Conservation (phyloP, 2,113 vertebrate species). For the Sinocyclocheilus rhinocerous region DNA sequence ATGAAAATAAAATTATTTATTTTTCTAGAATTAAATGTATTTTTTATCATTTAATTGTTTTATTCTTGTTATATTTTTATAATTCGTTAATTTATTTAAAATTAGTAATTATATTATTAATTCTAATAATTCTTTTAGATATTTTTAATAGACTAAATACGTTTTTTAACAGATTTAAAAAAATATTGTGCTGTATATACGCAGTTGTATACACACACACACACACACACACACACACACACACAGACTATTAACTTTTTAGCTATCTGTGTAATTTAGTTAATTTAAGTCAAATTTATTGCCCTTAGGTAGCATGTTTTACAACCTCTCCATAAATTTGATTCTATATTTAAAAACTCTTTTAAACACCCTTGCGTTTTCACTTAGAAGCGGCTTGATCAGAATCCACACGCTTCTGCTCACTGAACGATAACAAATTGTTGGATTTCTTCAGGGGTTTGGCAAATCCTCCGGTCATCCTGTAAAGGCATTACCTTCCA, state of each 20-base stretch:
- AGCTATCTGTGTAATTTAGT: neutral
- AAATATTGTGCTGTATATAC: too few species aligned
- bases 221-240: too few species aligned
- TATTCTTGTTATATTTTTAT: too few species aligned
- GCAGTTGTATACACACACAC: too few species aligned
- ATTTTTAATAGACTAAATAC: too few species aligned
- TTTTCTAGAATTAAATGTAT: too few species aligned
- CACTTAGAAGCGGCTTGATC: neutral
- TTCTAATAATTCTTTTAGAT: neutral
- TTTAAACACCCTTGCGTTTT: constrained; percentile 2
- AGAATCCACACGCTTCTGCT: constrained; percentile 33
- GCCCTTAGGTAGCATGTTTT: neutral
- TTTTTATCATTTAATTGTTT: too few species aligned
- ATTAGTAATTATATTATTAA: neutral
- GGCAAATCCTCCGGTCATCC: constrained; percentile 49
- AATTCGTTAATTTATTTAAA: too few species aligned
- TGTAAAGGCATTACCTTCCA: constrained; percentile 35
- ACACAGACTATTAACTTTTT: neutral
- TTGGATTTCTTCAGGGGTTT: constrained; percentile 49
- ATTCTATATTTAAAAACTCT: neutral
- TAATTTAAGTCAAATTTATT: neutral
- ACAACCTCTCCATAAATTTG: neutral
- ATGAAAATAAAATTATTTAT: too few species aligned
- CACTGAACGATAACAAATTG: constrained; percentile 50
- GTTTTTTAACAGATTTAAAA: too few species aligned